Evolutionary conservation across 2,888 invertebrate species (phyloP), one percentile per base, ranked within the genome.

Genomic region (Acanthosepion pharaonis): DNA sequence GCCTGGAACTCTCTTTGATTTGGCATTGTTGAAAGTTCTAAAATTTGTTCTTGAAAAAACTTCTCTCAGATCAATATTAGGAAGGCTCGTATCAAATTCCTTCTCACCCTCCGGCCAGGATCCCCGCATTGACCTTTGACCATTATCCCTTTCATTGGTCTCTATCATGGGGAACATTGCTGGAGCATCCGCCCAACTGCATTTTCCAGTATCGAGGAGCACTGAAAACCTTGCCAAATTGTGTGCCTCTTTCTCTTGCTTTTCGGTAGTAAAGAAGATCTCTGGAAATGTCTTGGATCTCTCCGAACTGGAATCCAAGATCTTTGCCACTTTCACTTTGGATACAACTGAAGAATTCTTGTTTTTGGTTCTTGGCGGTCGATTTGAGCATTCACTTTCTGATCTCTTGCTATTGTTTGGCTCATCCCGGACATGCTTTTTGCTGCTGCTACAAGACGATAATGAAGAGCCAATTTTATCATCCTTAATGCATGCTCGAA

Each of bases 201-300:
- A 23, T 95, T 94, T 93, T 95, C 95, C 78, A 95, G 96, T 49
- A 91, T 93, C 11, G 95, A 97, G 95, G 20, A 96, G 95, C 94
- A 96, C 95, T 59, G 96, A 95, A 23, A 97, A 97, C 94, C 95
- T 95, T 48, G 96, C 95, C n/a, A 97, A 96, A 1, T 95, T 95
- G 55, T 97, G 96, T 23, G 28, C 6, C 0, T n/a, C n/a, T 78
- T 78, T 78, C 28, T 78, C 78, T 78, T n/a, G 9, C 9, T 28
- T 28, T 9, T 28, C n/a, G 8, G 28, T 15, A 78, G 78, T 28
- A n/a, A 78, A 3, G 1, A 78, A 11, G n/a, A 78, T 78, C 28
- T 78, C 28, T 2, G 78, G 78, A 78, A 78, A n/a, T 78, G 28
- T 78, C 18, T 15, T 5, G 78, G n/a, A 28, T 78, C 28, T 78